Evolutionary conservation across 2,888 invertebrate species (phyloP).

Genomic region (Lomographa bimaculata): DNA sequence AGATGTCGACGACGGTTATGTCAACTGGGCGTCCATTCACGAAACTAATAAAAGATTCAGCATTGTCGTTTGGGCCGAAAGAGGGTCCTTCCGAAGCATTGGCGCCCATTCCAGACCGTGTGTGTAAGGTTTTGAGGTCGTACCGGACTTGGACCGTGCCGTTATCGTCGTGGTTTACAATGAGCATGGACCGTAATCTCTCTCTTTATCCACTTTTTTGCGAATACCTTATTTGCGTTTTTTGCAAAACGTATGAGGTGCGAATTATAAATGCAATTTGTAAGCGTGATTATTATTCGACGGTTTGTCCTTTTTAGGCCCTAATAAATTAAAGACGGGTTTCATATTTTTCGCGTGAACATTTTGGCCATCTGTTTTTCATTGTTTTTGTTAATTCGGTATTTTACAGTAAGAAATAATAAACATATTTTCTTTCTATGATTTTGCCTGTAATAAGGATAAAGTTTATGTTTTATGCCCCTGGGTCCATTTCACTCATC

Average conservation of each 20-base stretch:
- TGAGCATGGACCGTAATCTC: conserved; percentile 53
- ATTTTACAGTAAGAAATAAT: no score
- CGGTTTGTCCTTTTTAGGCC: no score
- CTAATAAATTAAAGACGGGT: no score
- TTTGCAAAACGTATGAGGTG: conserved; percentile 1
- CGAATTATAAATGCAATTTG: conserved; percentile 3
- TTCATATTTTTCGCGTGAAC: no score
- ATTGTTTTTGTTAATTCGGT: no score
- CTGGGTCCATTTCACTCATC: no score
- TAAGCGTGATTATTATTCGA: not conserved
- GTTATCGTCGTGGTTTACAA: conserved; percentile 65
- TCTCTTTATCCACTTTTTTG: conserved; percentile 41
- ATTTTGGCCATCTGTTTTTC: no score
- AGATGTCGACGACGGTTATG: conserved; percentile 80
- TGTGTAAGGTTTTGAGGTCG: conserved; percentile 57
- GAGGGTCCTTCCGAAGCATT: conserved; percentile 67
- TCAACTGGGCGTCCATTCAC: conserved; percentile 79
- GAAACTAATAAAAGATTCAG: conserved; percentile 82
- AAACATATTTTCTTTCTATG: no score
- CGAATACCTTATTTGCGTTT: conserved; percentile 20
- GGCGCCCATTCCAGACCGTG: conserved; percentile 53
- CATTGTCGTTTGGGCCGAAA: conserved; percentile 71
- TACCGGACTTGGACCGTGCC: conserved; percentile 53
- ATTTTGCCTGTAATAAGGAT: no score
- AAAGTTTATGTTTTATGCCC: no score